phyloP scores from a whole-genome alignment of 2,113 vertebrate species.

The Periophthalmus modestus region DNA sequence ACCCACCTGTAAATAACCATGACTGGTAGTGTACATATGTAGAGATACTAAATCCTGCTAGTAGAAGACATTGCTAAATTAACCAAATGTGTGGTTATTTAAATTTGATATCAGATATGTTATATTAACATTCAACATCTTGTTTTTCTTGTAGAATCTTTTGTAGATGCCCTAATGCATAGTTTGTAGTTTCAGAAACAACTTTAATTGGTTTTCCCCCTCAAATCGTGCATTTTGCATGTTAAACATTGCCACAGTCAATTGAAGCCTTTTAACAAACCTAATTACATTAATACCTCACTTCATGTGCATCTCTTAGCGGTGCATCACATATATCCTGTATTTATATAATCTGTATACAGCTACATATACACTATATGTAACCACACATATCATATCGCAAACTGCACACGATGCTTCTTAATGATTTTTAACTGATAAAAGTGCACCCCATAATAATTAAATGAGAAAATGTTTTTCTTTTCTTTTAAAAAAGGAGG shows the following conservation, averaged over 20 bases:
- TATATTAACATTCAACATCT: constrained; percentile 74
- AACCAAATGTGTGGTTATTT: constrained; percentile 59
- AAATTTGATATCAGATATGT: constrained; percentile 65
- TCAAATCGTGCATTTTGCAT: constrained; percentile 15
- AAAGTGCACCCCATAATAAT: neutral
- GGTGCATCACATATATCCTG: constrained; percentile 38
- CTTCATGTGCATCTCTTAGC: constrained; percentile 33
- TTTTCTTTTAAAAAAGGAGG: neutral
- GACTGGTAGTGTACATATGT: constrained; percentile 71
- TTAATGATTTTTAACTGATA: neutral
- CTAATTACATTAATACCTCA: constrained; percentile 52
- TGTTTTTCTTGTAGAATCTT: constrained; percentile 55
- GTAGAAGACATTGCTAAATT: constrained; percentile 54
- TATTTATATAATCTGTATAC: constrained; percentile 17
- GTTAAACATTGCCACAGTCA: constrained; percentile 30
- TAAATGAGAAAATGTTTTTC: neutral
- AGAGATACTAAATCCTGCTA: constrained; percentile 59
- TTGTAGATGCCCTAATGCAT: constrained; percentile 54
- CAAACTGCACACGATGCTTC: constrained; percentile 30
- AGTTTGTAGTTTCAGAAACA: constrained; percentile 25
- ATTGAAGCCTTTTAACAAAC: constrained; percentile 46
- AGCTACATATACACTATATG: constrained; percentile 6
- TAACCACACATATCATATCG: constrained; percentile 23
- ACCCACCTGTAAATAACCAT: constrained; percentile 65
- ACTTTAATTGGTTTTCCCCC: constrained; percentile 1